Evolutionary conservation across 2,888 invertebrate species (phyloP), one percentile per base, ranked within the genome.

Genomic region (Lasioglossum pauxillum): DNA sequence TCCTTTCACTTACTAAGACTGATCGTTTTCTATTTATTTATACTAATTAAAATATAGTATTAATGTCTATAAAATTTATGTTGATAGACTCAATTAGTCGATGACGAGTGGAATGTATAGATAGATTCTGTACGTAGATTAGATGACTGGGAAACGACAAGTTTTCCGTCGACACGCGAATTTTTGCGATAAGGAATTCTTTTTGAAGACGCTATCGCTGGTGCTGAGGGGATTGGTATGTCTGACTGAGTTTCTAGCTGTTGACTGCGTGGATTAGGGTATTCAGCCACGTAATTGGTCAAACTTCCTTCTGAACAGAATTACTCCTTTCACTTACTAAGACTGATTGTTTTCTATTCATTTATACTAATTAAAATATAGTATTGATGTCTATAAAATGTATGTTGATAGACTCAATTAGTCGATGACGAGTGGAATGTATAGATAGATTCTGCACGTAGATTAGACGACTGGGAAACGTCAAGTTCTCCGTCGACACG

Each of bases 381-480:
- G n/a, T n/a, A n/a, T n/a, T n/a, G n/a, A n/a, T n/a, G n/a, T n/a
- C n/a, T n/a, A n/a, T n/a, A n/a, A n/a, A n/a, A n/a, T n/a, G n/a
- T n/a, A n/a, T n/a, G n/a, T n/a, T n/a, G n/a, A n/a, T n/a, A n/a
- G n/a, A n/a, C n/a, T n/a, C n/a, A n/a, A n/a, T n/a, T n/a, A n/a
- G n/a, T n/a, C n/a, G n/a, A n/a, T n/a, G n/a, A n/a, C n/a, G n/a
- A n/a, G n/a, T n/a, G n/a, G n/a, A n/a, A 69, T 69, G 35, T 38
- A n/a, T 69, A 69, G 69, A 69, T 69, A 69, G 69, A 69, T 69
- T 69, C 38, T 38, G 38, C 12, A 2, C 23, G 35, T 19, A 69
- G 69, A 69, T 69, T 69, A 69, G 69, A 41, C 35, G 69, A 38
- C 69, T 69, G 38, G 69, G 69, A n/a, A 67, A 69, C 69, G 35